phyloP scores from a whole-genome alignment of 2,797 vertebrate species.

The Clarias fuscus region DNA sequence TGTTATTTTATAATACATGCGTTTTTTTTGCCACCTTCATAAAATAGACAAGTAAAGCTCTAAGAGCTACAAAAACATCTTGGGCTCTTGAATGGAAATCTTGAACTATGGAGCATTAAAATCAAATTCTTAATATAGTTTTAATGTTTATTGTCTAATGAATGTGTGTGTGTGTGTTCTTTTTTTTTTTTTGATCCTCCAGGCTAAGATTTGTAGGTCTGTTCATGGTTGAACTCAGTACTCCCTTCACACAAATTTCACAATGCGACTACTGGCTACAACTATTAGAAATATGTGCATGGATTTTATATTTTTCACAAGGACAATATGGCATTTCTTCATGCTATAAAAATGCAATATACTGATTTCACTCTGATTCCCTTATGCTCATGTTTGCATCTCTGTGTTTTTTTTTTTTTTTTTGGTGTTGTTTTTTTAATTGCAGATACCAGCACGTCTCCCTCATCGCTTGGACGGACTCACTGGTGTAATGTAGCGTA shows the following conservation, averaged over 20 bases:
- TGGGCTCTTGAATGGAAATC: background rate
- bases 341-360: background rate
- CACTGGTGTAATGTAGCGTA: slow-evolving; percentile 98
- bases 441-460: slow-evolving; percentile 89
- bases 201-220: slow-evolving; percentile 14
- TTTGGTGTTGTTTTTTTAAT: slow-evolving; percentile 1
- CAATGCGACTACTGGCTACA: background rate
- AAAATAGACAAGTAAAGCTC: background rate
- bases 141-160: background rate
- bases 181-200: background rate
- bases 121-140: background rate
- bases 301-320: background rate
- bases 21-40: background rate
- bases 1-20: background rate
- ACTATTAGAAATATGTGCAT: slow-evolving; percentile 17
- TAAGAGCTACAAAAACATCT: background rate
- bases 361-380: background rate
- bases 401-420: background rate
- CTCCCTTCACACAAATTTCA: background rate
- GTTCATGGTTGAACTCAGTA: slow-evolving; percentile 2
- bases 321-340: background rate
- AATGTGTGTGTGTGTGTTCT: background rate
- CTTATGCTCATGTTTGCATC: background rate
- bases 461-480: slow-evolving; percentile 83
- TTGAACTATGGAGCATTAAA: background rate